phyloP scores from a whole-genome alignment of 2,797 vertebrate species.

The Dipus sagitta region DNA sequence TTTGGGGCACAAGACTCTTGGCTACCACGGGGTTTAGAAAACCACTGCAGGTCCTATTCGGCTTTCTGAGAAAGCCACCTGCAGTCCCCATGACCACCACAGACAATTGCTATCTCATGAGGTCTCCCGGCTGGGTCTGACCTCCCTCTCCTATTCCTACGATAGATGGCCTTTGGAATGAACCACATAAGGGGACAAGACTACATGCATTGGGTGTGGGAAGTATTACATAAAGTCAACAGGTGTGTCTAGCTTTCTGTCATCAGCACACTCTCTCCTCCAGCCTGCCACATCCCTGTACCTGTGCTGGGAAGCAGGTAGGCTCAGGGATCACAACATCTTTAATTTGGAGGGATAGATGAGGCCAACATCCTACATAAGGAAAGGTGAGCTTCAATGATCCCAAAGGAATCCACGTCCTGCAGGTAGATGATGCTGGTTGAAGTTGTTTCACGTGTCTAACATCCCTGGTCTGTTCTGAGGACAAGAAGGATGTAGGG shows the following conservation, averaged over 20 bases:
- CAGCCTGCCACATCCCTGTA: neutral
- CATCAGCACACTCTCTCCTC: neutral
- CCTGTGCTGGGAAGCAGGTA: fast-evolving
- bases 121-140: neutral
- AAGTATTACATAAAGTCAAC: neutral
- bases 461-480: neutral
- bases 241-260: neutral
- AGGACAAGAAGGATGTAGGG: neutral
- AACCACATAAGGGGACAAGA: neutral
- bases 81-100: fast-evolving
- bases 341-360: neutral
- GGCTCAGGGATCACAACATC: neutral
- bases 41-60: too few species aligned
- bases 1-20: fast-evolving
- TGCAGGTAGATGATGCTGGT: neutral
- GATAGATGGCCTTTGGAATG: neutral
- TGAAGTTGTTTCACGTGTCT: neutral
- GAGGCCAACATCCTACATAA: neutral
- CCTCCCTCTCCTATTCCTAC: neutral
- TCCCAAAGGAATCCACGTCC: neutral
- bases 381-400: fast-evolving
- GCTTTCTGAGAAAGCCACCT: neutral
- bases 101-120: neutral
- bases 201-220: neutral
- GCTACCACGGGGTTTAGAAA: neutral